Conservation (phyloP, 1,140 invertebrate species). For the Cotesia vestalis region DNA sequence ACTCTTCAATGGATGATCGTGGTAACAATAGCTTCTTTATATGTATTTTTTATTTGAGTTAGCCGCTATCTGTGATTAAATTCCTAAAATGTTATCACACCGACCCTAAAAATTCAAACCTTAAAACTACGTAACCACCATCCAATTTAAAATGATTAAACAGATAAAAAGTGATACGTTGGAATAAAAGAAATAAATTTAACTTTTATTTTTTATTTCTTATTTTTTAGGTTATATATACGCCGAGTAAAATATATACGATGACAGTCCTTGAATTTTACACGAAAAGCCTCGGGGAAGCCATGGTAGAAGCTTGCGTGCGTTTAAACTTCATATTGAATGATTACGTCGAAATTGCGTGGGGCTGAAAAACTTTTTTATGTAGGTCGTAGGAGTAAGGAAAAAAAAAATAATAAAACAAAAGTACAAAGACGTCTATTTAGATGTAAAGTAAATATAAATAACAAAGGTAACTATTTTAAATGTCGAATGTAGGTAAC, state of each 20-base stretch:
- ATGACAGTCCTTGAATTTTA: too few species aligned
- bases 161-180: not conserved
- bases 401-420: not conserved
- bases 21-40: too few species aligned
- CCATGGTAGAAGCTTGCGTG: constrained; percentile 12
- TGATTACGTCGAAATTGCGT: constrained; percentile 9
- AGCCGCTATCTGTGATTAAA: too few species aligned
- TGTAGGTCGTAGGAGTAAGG: constrained; percentile 12
- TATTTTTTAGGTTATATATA: not conserved
- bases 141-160: not conserved
- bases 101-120: too few species aligned
- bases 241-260: too few species aligned
- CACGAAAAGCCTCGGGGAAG: not conserved
- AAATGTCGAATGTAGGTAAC: not conserved
- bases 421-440: too few species aligned
- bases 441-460: too few species aligned
- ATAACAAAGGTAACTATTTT: not conserved
- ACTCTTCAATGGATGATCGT: too few species aligned
- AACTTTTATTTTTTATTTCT: not conserved
- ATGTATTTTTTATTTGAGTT: not conserved
- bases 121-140: too few species aligned
- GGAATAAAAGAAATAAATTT: not conserved
- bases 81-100: too few species aligned
- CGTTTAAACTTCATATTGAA: constrained; percentile 20
- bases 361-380: constrained; percentile 23